Evolutionary conservation across 2,113 vertebrate genomes (phyloP).

Genomic region (Diadophis punctatus): DNA sequence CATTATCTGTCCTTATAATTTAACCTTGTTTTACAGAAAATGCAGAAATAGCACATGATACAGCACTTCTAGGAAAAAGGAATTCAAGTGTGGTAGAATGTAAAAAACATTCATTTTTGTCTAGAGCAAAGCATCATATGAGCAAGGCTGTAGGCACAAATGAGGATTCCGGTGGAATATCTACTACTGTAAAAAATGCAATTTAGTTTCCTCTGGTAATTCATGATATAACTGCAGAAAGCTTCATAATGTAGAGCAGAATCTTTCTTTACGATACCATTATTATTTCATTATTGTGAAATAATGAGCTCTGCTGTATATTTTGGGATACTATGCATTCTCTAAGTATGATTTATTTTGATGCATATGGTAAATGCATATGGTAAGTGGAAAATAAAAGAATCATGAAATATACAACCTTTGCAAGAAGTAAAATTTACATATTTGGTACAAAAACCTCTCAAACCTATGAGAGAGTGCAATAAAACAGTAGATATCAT

Average conservation of each 20-base stretch:
- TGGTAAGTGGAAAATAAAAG: not conserved
- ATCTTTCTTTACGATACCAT: not conserved
- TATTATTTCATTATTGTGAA: not conserved
- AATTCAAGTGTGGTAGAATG: not conserved
- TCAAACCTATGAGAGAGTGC: not conserved
- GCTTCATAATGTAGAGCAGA: not conserved
- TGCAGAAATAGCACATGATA: not conserved
- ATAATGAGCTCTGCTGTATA: not conserved
- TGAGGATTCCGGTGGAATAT: not conserved
- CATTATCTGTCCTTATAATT: conserved; percentile 28
- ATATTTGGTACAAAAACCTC: not conserved
- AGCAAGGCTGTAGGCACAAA: not conserved
- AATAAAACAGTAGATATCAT: not conserved
- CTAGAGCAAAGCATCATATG: not conserved
- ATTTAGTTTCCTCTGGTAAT: not conserved
- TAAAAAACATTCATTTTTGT: not conserved
- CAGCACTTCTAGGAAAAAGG: not conserved
- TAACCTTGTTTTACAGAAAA: not conserved
- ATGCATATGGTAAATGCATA: conserved; percentile 6
- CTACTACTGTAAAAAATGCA: conserved; percentile 25
- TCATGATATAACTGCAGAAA: not conserved
- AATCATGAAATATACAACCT: not conserved
- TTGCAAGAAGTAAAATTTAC: not conserved
- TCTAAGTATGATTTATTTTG: not conserved
- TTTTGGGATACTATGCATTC: not conserved